Percentiles rank a stretch among this genome's conserved stretches.
phyloP scores from a whole-genome alignment of 2,888 invertebrate genomes.

The Athripsodes cinereus region DNA sequence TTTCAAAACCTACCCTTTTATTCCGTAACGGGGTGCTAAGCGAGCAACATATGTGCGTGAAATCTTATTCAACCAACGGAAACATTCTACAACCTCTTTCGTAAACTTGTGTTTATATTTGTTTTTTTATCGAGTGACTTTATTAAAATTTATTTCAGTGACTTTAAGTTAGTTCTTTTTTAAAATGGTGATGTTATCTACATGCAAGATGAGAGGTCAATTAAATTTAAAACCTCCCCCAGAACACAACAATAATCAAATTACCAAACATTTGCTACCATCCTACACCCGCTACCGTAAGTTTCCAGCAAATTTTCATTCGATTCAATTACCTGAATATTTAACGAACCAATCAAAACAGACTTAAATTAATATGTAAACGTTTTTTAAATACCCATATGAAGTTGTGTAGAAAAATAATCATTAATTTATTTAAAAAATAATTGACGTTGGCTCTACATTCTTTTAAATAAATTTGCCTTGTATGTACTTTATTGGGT shows the following conservation, averaged over 20 bases:
- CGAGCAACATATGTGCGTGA: conserved; percentile 37
- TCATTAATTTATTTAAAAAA: no score
- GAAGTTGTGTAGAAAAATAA: no score
- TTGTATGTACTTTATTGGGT: no score
- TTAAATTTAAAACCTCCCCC: conserved; percentile 24
- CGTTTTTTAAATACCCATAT: no score
- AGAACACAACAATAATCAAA: conserved; percentile 25
- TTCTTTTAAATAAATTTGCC: no score
- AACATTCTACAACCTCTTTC: conserved; percentile 34
- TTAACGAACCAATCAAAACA: no score
- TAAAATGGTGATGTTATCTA: conserved; percentile 25
- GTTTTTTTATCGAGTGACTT: background rate
- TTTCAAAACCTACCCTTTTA: conserved; percentile 24
- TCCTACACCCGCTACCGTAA: conserved; percentile 24
- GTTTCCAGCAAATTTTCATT: no score
- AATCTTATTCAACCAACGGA: conserved; percentile 38
- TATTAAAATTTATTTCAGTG: background rate
- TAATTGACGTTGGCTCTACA: no score
- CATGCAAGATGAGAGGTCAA: conserved; percentile 25
- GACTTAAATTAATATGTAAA: no score
- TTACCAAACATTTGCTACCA: conserved; percentile 17
- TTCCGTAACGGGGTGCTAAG: conserved; percentile 26
- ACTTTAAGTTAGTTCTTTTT: background rate
- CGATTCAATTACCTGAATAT: no score
- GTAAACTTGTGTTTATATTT: background rate